phyloP scores from a whole-genome alignment of 2,797 vertebrate genomes.

The Aldrovandia affinis region DNA sequence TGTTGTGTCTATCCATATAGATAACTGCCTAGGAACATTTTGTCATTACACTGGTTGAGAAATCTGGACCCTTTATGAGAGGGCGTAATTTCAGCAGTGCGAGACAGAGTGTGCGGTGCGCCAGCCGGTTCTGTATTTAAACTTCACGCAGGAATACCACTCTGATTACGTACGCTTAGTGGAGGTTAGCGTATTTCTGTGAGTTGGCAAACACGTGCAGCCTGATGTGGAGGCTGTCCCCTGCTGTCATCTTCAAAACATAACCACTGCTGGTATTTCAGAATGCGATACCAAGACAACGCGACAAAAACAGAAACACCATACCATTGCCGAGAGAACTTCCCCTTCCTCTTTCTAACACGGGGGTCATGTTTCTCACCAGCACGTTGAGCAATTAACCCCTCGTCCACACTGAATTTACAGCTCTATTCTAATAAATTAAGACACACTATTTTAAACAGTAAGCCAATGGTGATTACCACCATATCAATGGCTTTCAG shows the following conservation, averaged over 20 bases:
- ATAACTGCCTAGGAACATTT: background rate
- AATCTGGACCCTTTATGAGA: background rate
- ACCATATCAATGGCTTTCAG: background rate
- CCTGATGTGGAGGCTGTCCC: too few relatives aligned
- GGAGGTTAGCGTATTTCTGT: background rate
- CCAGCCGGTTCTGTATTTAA: background rate
- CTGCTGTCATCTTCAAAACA: background rate
- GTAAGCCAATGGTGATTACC: background rate
- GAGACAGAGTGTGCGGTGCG: background rate
- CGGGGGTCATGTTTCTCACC: constrained; percentile 13
- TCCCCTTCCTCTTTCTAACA: constrained; percentile 47
- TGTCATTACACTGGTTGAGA: background rate
- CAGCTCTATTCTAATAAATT: background rate
- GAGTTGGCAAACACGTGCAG: background rate
- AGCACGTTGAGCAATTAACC: constrained; percentile 29
- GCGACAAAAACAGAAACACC: constrained; percentile 1
- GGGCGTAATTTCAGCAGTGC: background rate
- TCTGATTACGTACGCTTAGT: background rate
- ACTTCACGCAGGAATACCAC: background rate
- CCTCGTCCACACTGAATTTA: background rate
- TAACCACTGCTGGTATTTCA: constrained; percentile 4
- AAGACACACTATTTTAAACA: background rate
- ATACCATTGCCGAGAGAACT: constrained; percentile 43
- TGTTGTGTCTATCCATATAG: background rate
- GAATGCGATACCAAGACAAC: background rate